Base-by-base conservation (phyloP, 2,888 invertebrate species). In the Hermaeophaga mercurialis region DNA sequence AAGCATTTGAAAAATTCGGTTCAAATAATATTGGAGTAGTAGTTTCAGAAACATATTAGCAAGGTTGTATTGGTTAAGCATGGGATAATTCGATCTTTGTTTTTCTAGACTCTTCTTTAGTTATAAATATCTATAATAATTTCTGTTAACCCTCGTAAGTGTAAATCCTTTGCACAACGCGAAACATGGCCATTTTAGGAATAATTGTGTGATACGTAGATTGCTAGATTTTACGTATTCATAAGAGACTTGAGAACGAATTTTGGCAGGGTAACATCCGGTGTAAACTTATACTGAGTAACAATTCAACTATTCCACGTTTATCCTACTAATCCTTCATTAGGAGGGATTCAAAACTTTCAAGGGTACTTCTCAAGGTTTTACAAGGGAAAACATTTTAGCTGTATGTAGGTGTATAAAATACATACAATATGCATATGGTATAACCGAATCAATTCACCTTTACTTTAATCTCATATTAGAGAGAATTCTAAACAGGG, bases 261-360 rank as follows among this genome's bases (percentile, higher is more conserved):
- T 56, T 52, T 43, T 15, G 43, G 46, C 39, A 43, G 52, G 56
- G 31, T 47, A 47, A 39, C 56, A 56, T 56, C 56, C 56, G 47
- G 56, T 39, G 45, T 24, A 34, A 33, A 26, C 31, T 41, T 24
- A 31, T 50, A 45, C 47, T 18, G 33, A 43, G 33, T 34, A 11
- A 34, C 28, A 34, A 52, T 52, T 44, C 34, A 34, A 44, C 22
- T 34, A 36, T 11, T 34, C 34, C 44, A 11, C 45, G 31, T 31
- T 39, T 39, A 19, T 39, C 39, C 33, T 12, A 33, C 12, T 33
- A 33, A 33, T 33, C 33, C 33, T 14, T 33, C 12, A 33, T 33
- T 14, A 33, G 3, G 14, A 14, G 5, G 11, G 11, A 33, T 14
- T 33, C 14, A 33, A 33, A 33, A 26, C 9, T 26, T 26, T 3